Base-by-base conservation (phyloP, 2,888 invertebrate species). In the Nephrocerus scutellatus region DNA sequence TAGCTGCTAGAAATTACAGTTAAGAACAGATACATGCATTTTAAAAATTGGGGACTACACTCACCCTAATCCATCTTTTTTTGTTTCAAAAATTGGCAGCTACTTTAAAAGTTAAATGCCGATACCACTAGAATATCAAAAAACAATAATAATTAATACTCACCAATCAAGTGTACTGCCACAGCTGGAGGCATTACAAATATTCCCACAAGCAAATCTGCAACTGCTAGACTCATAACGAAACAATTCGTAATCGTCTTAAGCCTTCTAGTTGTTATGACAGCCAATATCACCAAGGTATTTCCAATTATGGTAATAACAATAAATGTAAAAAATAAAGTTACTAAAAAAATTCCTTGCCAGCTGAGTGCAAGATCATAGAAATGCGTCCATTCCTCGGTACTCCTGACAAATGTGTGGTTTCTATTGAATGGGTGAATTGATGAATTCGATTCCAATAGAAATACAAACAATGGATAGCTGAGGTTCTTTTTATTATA, bases 171-270 rank as follows among this genome's bases (percentile, higher is more conserved):
- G 69, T 88, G 66, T 5, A 65, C 63, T 41, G 87, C 84, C 24
- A 92, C 88, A n/a, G 92, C 91, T 30, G 91, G 91, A 3, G 95
- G 95, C 84, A 96, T 86, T 0, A 96, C 93, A 56, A 90, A 86
- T 21, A 92, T 79, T 2, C 93, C 96, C 4, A 96, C 91, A 49
- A 92, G 67, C 65, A 93, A 76, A 73, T 96, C 96, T 30, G 95
- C 93, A 0, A 84, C 83, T 0, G 95, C 95, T 61, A 96, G 71
- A 36, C 92, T 93, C 59, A 91, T 90, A 48, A 96, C 92, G 68
- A 95, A 92, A 61, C 91, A 89, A 63, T 96, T 95, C 32, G 93
- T 95, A 21, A 93, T 90, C 0, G 92, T 92, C 48, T 93, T 76
- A 48, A 96, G 72, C 48, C 91, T 75, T 50, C 85, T 79, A 0